These are phyloP conservation scores for Mimas tiliae DNA, from an alignment of 2,888 invertebrate genomes.

Conservation along the genomic window DNA sequence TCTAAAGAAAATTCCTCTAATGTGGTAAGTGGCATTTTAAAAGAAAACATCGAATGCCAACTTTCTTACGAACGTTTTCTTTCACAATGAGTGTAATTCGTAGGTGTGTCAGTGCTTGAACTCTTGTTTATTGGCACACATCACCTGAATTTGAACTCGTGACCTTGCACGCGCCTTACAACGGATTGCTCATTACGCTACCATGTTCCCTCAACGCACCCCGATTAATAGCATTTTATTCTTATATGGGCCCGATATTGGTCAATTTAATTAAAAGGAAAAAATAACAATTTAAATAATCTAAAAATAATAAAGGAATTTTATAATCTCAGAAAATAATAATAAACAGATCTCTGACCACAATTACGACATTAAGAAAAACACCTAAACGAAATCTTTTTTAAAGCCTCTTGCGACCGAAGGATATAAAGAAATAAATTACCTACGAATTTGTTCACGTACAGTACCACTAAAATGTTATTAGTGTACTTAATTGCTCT, in stretches of 20 bases:
- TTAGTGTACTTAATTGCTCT: too few species aligned
- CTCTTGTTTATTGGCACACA: constrained; percentile 5
- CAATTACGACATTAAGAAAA: background rate
- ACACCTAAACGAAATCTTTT: background rate
- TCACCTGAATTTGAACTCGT: background rate
- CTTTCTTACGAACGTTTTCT: background rate
- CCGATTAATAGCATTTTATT: background rate
- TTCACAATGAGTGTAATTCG: background rate
- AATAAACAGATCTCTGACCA: background rate
- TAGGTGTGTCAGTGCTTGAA: background rate
- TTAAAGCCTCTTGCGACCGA: background rate
- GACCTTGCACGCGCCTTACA: constrained; percentile 1
- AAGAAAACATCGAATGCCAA: background rate
- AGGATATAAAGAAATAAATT: background rate
- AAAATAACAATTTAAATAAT: background rate
- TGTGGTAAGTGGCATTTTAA: background rate
- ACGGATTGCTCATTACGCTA: background rate
- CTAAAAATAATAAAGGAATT: background rate
- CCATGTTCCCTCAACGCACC: background rate
- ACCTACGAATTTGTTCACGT: background rate
- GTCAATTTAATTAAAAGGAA: constrained; percentile 9
- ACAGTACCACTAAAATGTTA: too few species aligned
- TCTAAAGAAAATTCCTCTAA: background rate
- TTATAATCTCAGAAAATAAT: background rate
- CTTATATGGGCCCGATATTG: background rate